Percentiles rank a stretch among this genome's conserved stretches.
phyloP scores from a whole-genome alignment of 2,797 vertebrate genomes.

The Phyllotis vaccarum region DNA sequence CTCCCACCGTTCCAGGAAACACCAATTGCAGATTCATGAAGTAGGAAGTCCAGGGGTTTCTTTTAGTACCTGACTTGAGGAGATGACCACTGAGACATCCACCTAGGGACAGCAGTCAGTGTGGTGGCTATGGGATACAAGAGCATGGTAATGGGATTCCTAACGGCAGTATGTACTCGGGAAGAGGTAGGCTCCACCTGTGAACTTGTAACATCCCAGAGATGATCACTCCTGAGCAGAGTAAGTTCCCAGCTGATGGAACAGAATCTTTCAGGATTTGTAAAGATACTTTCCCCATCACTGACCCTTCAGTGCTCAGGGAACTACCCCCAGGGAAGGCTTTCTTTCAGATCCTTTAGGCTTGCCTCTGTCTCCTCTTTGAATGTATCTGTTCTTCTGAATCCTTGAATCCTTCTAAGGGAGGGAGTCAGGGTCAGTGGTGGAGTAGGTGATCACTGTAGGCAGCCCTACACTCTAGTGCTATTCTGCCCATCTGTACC shows the following conservation, averaged over 20 bases:
- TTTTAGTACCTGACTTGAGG: not conserved
- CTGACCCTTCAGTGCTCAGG: not conserved
- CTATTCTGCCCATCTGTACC: not conserved
- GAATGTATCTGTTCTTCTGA: not conserved
- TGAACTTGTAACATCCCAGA: not conserved
- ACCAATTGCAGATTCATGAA: not conserved
- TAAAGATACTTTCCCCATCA: not conserved
- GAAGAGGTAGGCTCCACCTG: not conserved
- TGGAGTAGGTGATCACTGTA: rapidly evolving
- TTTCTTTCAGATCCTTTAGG: not conserved
- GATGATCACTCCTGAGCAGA: not conserved
- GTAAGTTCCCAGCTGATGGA: not conserved
- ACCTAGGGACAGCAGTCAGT: not conserved
- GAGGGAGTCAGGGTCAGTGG: not conserved
- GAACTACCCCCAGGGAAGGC: not conserved
- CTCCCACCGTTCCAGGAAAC: not conserved
- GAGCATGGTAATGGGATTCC: not conserved
- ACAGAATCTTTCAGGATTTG: not conserved
- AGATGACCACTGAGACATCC: not conserved
- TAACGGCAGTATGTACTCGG: not conserved
- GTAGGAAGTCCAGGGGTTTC: not conserved
- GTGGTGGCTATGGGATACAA: not conserved
- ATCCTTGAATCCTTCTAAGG: not conserved
- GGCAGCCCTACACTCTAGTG: not conserved
- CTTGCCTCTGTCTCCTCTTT: not conserved